Percentiles rank a stretch among this genome's conserved stretches.
phyloP scores from a whole-genome alignment of 2,113 vertebrate species.

The Esox niger region DNA sequence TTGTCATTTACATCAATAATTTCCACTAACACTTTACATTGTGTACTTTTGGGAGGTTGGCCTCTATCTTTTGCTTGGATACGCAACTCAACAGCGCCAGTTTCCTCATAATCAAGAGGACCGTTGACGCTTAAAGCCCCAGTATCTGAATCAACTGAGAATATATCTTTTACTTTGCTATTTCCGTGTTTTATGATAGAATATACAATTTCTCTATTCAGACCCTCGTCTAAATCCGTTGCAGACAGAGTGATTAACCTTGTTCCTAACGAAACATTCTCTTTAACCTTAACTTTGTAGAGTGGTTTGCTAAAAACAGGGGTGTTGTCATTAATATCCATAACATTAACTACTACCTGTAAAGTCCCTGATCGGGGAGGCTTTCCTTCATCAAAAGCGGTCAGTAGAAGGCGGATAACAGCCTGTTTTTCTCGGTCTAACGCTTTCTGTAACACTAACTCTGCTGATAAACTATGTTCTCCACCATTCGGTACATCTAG shows the following conservation, averaged over 20 bases:
- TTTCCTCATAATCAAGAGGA: slow-evolving; percentile 57
- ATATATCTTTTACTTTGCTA: slow-evolving; percentile 54
- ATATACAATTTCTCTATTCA: slow-evolving; percentile 31
- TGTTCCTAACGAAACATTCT: slow-evolving; percentile 18
- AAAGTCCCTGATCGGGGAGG: slow-evolving; percentile 30
- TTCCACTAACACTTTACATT: slow-evolving; percentile 62
- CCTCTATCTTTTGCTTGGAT: slow-evolving; percentile 50
- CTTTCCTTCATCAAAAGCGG: slow-evolving; percentile 33
- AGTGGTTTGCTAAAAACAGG: slow-evolving; percentile 21
- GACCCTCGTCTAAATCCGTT: slow-evolving; percentile 25
- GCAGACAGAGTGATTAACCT: slow-evolving; percentile 21
- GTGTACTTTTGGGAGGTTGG: slow-evolving; percentile 3
- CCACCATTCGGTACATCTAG: slow-evolving; percentile 52
- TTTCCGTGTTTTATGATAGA: slow-evolving; percentile 42
- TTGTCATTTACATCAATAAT: slow-evolving; percentile 72
- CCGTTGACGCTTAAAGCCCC: slow-evolving; percentile 67
- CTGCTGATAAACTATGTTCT: slow-evolving; percentile 54
- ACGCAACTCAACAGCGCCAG: slow-evolving; percentile 33
- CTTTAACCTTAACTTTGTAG: slow-evolving; percentile 15
- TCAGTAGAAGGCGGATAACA: slow-evolving; percentile 18
- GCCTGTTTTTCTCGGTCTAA: slow-evolving; percentile 37
- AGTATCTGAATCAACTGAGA: slow-evolving; percentile 57
- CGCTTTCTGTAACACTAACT: slow-evolving; percentile 49
- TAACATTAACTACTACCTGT: slow-evolving; percentile 20
- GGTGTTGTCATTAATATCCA: slow-evolving; percentile 37